Conservation (phyloP, 2,797 vertebrate genomes). For the Discoglossus pictus region DNA sequence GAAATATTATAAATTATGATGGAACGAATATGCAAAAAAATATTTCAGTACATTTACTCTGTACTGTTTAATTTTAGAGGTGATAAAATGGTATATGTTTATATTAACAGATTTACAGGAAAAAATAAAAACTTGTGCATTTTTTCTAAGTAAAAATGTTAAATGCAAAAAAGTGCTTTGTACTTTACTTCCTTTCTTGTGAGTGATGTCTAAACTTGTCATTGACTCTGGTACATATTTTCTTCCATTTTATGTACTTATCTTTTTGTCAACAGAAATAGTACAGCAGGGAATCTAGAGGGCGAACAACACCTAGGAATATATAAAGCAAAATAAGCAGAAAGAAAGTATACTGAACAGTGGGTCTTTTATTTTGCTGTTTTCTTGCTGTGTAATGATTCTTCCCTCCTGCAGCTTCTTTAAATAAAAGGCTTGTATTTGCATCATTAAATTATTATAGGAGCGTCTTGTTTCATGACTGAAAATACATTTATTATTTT, state of each 20-base stretch:
- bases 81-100: not conserved
- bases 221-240: too few species aligned
- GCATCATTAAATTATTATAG: not conserved
- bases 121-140: not conserved
- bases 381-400: not conserved
- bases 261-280: not conserved
- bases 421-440: constrained; percentile 2
- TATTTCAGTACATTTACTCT: not conserved
- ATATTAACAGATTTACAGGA: not conserved
- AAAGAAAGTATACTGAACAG: not conserved
- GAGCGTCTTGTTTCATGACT: not conserved
- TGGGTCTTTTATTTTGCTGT: not conserved
- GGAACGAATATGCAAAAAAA: too few species aligned
- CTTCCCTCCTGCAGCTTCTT: not conserved
- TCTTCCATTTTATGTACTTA: not conserved
- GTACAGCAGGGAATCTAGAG: not conserved
- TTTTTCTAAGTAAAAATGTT: not conserved
- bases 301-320: not conserved
- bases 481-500: not conserved
- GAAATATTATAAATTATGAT: not conserved
- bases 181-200: not conserved
- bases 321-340: constrained; percentile 4
- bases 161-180: not conserved
- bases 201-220: not conserved
- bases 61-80: not conserved